These are phyloP conservation scores for Sceliomorpha sp. DNA, from an alignment of 2,888 invertebrate genomes.

Conservation along the genomic window DNA sequence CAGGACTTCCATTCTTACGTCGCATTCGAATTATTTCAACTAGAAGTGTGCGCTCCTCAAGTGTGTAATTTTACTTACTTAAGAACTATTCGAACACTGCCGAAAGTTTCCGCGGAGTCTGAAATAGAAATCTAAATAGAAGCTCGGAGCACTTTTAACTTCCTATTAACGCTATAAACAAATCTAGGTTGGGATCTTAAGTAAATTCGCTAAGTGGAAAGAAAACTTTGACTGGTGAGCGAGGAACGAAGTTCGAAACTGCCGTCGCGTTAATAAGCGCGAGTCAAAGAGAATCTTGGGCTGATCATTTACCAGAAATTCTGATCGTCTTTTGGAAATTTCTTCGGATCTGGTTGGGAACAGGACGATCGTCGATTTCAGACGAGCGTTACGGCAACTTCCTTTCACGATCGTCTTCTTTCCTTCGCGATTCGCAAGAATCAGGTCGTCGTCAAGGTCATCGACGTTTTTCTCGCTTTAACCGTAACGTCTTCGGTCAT, in stretches of 20 bases:
- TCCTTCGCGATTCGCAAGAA: too few species aligned
- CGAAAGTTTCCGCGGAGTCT: slow-evolving; percentile 12
- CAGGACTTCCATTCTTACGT: slow-evolving; percentile 10
- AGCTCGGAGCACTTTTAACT: slow-evolving; percentile 12
- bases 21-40: slow-evolving; percentile 34
- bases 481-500: slow-evolving; percentile 11
- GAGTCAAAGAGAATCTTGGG: too few species aligned
- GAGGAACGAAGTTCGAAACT: neutral
- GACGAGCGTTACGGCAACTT: too few species aligned
- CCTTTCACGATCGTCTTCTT: too few species aligned
- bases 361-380: too few species aligned
- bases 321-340: too few species aligned
- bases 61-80: slow-evolving; percentile 40
- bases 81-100: slow-evolving; percentile 24
- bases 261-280: slow-evolving; percentile 3
- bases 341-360: too few species aligned
- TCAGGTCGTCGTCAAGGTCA: too few species aligned
- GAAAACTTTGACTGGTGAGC: neutral
- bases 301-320: too few species aligned
- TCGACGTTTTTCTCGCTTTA: slow-evolving; percentile 8
- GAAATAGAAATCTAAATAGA: slow-evolving; percentile 25
- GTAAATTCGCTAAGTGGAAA: slow-evolving; percentile 11
- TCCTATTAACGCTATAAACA: slow-evolving; percentile 9
- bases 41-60: slow-evolving; percentile 17
- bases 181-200: slow-evolving; percentile 18